A percentile compares a stretch with the other conserved stretches of the same genome.
Conservation (phyloP, 2,113 vertebrate species). For the Synodontis membranacea region DNA sequence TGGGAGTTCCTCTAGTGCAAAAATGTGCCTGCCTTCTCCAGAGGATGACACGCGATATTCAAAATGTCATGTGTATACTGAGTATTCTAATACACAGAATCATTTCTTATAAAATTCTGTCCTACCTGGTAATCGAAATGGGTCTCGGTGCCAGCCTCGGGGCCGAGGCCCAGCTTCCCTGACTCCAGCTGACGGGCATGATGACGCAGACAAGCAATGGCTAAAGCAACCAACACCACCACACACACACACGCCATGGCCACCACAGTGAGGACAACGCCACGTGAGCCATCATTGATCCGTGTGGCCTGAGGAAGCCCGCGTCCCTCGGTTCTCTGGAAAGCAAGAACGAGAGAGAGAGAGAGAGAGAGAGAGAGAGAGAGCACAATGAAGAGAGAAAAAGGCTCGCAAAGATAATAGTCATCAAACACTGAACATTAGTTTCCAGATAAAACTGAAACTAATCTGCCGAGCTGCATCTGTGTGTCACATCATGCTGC, state of each 20-base stretch:
- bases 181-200: constrained; percentile 83
- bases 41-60: background rate
- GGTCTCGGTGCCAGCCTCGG: constrained; percentile 90
- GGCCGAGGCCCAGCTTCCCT: constrained; percentile 87
- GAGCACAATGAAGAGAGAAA: background rate
- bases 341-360: background rate
- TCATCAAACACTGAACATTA: constrained; percentile 1
- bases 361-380: constrained; percentile 1
- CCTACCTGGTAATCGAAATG: constrained; percentile 94
- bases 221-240: constrained; percentile 79
- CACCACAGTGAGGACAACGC: constrained; percentile 85
- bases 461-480: background rate
- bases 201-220: constrained; percentile 82
- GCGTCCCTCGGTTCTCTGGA: constrained; percentile 77
- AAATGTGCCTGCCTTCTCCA: background rate
- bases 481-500: background rate
- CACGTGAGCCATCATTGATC: constrained; percentile 78
- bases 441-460: background rate
- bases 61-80: background rate
- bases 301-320: constrained; percentile 74
- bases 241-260: constrained; percentile 85
- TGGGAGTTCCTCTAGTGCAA: background rate
- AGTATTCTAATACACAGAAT: background rate
- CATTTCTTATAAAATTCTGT: background rate
- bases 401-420: background rate